These are phyloP conservation scores for Silvanus unidentatus DNA, from an alignment of 2,888 invertebrate species.

Conservation along the genomic window DNA sequence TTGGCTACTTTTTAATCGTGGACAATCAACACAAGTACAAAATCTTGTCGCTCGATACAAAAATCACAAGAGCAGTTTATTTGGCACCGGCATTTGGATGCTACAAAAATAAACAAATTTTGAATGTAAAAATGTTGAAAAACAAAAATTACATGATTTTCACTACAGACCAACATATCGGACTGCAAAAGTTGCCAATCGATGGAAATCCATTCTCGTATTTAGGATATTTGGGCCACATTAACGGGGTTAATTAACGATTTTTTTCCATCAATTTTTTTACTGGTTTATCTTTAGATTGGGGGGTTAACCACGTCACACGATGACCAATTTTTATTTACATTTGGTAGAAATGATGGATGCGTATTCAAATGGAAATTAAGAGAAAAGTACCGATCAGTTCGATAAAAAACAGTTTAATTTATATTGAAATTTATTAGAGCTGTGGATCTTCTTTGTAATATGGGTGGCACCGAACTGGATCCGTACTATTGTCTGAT, in stretches of 20 bases:
- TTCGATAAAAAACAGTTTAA: slow-evolving; percentile 6
- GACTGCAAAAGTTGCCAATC: slow-evolving; percentile 62
- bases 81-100: slow-evolving; percentile 64
- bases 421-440: slow-evolving; percentile 11
- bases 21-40: slow-evolving; percentile 67
- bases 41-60: slow-evolving; percentile 57
- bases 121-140: slow-evolving; percentile 41
- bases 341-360: slow-evolving; percentile 50
- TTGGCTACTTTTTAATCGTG: slow-evolving; percentile 50
- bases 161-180: slow-evolving; percentile 59
- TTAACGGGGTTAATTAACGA: slow-evolving; percentile 49
- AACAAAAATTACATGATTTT: slow-evolving; percentile 54
- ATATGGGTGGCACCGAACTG: slow-evolving; percentile 53
- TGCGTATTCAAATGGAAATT: slow-evolving; percentile 56
- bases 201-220: slow-evolving; percentile 71
- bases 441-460: slow-evolving; percentile 47
- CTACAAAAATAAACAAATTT: slow-evolving; percentile 48
- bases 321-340: slow-evolving; percentile 52
- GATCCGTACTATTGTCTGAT: slow-evolving; percentile 66
- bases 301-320: slow-evolving; percentile 41
- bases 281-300: slow-evolving; percentile 34
- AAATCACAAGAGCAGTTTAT: slow-evolving; percentile 59
- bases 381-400: slow-evolving; percentile 48
- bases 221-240: slow-evolving; percentile 60
- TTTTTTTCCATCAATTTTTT: no score